These are phyloP conservation scores for Gopherus flavomarginatus DNA, from an alignment of 2,113 vertebrate species.

Conservation along the genomic window DNA sequence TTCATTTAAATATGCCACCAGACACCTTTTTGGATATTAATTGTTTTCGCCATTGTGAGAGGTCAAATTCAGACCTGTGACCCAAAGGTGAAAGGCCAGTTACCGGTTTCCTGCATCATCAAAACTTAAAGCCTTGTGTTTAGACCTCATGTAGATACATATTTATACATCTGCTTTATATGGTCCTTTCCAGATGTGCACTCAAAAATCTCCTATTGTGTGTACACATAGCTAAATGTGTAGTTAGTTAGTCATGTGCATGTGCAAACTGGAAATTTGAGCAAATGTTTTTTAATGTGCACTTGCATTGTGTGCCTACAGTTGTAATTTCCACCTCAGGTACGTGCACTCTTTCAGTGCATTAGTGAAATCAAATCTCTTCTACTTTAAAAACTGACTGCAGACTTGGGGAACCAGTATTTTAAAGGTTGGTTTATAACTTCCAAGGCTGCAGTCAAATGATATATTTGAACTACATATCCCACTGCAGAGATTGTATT, in stretches of 20 bases:
- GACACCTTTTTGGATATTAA: background rate
- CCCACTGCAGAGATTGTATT: background rate
- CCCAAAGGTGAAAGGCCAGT: background rate
- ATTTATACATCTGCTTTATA: background rate
- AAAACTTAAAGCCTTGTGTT: background rate
- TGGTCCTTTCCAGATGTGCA: background rate
- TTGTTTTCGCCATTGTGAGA: background rate
- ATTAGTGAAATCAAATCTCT: background rate
- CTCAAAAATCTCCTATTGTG: background rate
- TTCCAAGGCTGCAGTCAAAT: background rate
- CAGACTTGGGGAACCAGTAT: background rate
- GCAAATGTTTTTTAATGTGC: background rate
- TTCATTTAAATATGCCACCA: background rate
- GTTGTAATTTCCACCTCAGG: background rate
- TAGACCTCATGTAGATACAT: background rate
- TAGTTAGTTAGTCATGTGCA: background rate
- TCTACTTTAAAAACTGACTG: background rate
- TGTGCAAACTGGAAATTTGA: background rate
- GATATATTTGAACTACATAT: background rate
- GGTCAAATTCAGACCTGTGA: background rate
- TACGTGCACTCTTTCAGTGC: background rate
- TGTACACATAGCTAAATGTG: background rate
- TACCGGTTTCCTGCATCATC: background rate
- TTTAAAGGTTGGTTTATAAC: background rate
- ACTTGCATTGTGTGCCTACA: background rate